Evolutionary conservation across 2,888 invertebrate genomes (phyloP).

Genomic region (Leptinotarsa juncta): DNA sequence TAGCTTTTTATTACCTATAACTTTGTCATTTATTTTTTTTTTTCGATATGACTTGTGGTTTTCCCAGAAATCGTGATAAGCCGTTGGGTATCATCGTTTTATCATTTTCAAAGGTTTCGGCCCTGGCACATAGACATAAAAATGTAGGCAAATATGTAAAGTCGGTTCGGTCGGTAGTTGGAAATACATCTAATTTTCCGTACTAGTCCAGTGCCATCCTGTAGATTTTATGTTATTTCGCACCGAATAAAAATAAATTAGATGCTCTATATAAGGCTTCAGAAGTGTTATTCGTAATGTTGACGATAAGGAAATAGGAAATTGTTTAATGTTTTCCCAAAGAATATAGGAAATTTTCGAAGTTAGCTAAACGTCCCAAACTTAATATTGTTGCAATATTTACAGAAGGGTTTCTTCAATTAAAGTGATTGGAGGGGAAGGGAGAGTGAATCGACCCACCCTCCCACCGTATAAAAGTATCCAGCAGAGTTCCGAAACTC

Average conservation of each 20-base stretch:
- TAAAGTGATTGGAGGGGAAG: slow-evolving; percentile 56
- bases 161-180: too few relatives aligned
- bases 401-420: slow-evolving; percentile 57
- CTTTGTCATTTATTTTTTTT: too few relatives aligned
- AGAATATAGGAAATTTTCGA: slow-evolving; percentile 45
- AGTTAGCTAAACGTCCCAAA: slow-evolving; percentile 40
- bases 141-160: too few relatives aligned
- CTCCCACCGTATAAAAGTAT: slow-evolving; percentile 48
- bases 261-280: slow-evolving; percentile 31
- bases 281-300: slow-evolving; percentile 22
- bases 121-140: too few relatives aligned
- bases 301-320: slow-evolving; percentile 42
- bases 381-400: slow-evolving; percentile 52
- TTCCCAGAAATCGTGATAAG: too few relatives aligned
- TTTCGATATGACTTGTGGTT: too few relatives aligned
- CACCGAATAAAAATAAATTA: slow-evolving; percentile 19
- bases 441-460: slow-evolving; percentile 34
- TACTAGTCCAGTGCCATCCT: background rate
- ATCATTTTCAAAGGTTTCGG: too few relatives aligned
- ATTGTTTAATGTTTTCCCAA: slow-evolving; percentile 44
- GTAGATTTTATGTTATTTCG: background rate
- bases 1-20: too few relatives aligned
- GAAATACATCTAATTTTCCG: too few relatives aligned
- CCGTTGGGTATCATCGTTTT: too few relatives aligned
- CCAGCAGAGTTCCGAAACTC: slow-evolving; percentile 34